Evolutionary conservation across 2,113 vertebrate genomes (phyloP).

Genomic region (Hassar affinis): DNA sequence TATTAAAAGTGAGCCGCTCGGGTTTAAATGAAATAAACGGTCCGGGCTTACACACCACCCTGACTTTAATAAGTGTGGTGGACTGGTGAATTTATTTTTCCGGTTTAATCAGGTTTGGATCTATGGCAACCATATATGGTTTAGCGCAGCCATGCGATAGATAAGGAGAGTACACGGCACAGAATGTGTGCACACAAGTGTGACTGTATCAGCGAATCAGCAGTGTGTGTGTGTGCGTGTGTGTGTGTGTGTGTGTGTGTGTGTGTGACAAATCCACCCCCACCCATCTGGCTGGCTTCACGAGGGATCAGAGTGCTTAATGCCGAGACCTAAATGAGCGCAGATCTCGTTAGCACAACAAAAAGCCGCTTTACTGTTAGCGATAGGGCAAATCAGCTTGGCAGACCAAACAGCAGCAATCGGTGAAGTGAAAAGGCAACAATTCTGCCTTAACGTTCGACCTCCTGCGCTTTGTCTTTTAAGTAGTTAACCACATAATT

Average conservation of each 20-base stretch:
- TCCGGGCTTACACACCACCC: neutral
- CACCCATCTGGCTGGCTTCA: slow-evolving; percentile 44
- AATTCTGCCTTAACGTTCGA: neutral
- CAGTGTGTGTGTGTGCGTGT: slow-evolving; percentile 35
- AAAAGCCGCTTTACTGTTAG: slow-evolving; percentile 78
- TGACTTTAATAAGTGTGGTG: neutral
- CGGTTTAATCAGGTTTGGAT: neutral
- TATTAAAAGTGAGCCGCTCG: neutral
- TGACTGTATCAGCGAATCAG: slow-evolving; percentile 40
- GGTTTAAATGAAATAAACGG: neutral
- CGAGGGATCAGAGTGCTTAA: slow-evolving; percentile 69
- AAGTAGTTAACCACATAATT: neutral
- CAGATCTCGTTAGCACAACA: slow-evolving; percentile 76
- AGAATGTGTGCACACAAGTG: slow-evolving; percentile 24
- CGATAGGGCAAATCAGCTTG: slow-evolving; percentile 77
- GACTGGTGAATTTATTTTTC: neutral
- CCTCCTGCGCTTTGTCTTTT: neutral
- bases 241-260: slow-evolving; percentile 31
- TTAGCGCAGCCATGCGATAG: neutral
- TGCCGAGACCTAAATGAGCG: slow-evolving; percentile 67
- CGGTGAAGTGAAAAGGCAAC: neutral
- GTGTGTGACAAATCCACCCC: slow-evolving; percentile 33
- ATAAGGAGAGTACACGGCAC: slow-evolving; percentile 1
- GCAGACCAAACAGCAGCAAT: neutral
- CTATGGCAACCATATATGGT: neutral